A percentile compares a stretch with the other conserved stretches of the same genome.
phyloP scores from a whole-genome alignment of 2,888 invertebrate species.

The Encarsia formosa region DNA sequence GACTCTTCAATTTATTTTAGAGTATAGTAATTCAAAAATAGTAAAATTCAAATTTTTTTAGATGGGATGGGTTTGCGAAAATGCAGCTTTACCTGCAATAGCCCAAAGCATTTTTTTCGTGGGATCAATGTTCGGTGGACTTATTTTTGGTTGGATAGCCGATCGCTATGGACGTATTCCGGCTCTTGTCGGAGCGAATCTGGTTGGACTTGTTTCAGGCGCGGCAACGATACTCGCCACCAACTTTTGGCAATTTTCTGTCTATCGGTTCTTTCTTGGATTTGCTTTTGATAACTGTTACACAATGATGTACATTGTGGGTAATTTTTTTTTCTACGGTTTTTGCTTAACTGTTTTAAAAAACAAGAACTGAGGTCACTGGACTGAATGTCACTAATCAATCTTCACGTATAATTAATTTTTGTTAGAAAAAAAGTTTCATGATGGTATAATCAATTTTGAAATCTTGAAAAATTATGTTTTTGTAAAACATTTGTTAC shows the following conservation, averaged over 20 bases:
- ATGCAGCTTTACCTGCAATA: slow-evolving; percentile 70
- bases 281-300: slow-evolving; percentile 87
- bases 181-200: slow-evolving; percentile 73
- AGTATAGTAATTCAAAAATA: no score
- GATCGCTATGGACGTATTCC: slow-evolving; percentile 83
- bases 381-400: no score
- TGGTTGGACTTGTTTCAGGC: slow-evolving; percentile 68
- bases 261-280: slow-evolving; percentile 80
- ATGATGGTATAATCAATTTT: no score
- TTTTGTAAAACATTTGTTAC: no score
- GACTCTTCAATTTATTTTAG: no score
- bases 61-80: slow-evolving; percentile 85
- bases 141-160: slow-evolving; percentile 83
- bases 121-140: slow-evolving; percentile 81
- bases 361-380: no score
- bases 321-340: no score
- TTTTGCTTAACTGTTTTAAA: no score
- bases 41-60: no score
- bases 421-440: no score
- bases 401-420: no score
- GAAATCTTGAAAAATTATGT: no score
- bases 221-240: slow-evolving; percentile 69
- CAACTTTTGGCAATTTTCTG: slow-evolving; percentile 72
- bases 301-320: slow-evolving; percentile 89
- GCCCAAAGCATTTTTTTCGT: slow-evolving; percentile 84